Base-by-base conservation (phyloP, 2,113 vertebrate species). In the Centrocercus urophasianus region DNA sequence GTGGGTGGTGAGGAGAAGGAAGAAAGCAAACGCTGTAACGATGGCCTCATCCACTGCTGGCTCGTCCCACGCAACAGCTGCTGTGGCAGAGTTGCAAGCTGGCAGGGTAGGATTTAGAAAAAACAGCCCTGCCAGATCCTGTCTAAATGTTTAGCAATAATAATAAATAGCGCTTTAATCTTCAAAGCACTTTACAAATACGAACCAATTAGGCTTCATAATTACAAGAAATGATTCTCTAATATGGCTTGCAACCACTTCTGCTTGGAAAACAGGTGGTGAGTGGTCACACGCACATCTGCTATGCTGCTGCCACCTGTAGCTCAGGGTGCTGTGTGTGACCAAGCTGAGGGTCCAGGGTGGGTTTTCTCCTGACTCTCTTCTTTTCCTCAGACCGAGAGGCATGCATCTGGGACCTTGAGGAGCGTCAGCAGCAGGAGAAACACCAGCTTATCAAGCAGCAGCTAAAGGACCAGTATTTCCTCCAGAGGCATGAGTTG, bases 381-480 rank as follows among this genome's bases (percentile, higher is more conserved):
- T 15, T 17, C 69, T 60, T 66, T 83, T 74, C 74, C 25, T 38
- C 89, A 99, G 99, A 99, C 34, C 97, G 98, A 5, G 99, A 99
- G 94, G 98, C 97, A 0, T 97, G 97, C 1, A 96, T 99, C 57
- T 99, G 99, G 99, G 99, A 99, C 17, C 97, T 99, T 42, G 99
- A 99, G 86, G 99, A 99, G 97, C 98, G 96, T 77, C 98, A 98
- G 71, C 97, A 99, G 18, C 98, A 99, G 34, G 99, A 99, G 97
- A 97, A 96, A 38, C 99, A 99, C 86, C 99, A 99, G 97, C 97
- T 99, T 2, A 28, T 98, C 73, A 99, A 99, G 96, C 99, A 99
- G 97, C 99, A 99, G 96, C 97, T 99, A n/a, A 99, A 99, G 93
- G 99, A 99, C 77, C 98, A 99, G 96, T 99, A 99, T 97, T 99